These are phyloP conservation scores for Cantharis flavilabris DNA, from an alignment of 2,888 invertebrate species.

Conservation along the genomic window DNA sequence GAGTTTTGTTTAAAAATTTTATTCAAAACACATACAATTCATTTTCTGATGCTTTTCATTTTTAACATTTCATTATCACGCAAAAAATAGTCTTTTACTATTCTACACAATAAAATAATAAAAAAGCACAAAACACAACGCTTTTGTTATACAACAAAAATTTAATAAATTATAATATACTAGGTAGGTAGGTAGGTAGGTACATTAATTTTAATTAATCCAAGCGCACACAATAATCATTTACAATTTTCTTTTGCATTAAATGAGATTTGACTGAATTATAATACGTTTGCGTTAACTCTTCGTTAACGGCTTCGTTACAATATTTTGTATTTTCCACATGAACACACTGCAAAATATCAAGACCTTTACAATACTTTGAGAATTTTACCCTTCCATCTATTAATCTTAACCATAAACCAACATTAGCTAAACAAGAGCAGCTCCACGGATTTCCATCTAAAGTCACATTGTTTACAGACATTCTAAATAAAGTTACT, in stretches of 20 bases:
- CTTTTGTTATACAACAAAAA: neutral
- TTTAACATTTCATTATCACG: neutral
- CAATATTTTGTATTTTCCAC: conserved; percentile 22
- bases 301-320: conserved; percentile 29
- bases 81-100: neutral
- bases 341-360: conserved; percentile 32
- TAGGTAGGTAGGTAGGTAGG: neutral
- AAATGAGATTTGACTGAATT: conserved; percentile 1
- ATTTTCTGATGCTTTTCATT: neutral
- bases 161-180: neutral
- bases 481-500: conserved; percentile 33
- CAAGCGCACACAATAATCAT: conserved; percentile 9
- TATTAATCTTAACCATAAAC: conserved; percentile 34
- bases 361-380: conserved; percentile 22
- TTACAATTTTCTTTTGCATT: neutral
- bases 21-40: neutral
- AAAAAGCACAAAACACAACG: neutral
- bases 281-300: conserved; percentile 27
- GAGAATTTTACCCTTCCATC: conserved; percentile 29
- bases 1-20: neutral
- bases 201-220: conserved; percentile 6
- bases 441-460: conserved; percentile 44
- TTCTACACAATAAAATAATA: neutral
- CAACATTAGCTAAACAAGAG: conserved; percentile 36
- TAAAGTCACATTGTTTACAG: conserved; percentile 30